These are phyloP conservation scores for Hippoglossus hippoglossus DNA, from an alignment of 2,797 vertebrate species.

Conservation along the genomic window DNA sequence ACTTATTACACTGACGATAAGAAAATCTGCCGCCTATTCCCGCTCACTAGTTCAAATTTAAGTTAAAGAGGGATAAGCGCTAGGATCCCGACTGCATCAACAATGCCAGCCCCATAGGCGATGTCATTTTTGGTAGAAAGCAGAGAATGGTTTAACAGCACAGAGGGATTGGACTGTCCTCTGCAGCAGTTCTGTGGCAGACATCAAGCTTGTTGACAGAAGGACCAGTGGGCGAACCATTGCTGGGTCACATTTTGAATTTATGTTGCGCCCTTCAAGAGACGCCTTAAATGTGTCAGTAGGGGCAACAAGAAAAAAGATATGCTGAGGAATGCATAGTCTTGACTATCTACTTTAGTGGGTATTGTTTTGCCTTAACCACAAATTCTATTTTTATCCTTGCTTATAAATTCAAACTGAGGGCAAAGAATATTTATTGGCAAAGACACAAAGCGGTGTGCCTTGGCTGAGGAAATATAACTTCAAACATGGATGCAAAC, in stretches of 20 bases:
- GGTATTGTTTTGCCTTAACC: neutral
- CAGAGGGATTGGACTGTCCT: constrained; percentile 67
- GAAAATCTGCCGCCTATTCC: constrained; percentile 58
- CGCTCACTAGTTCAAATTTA: constrained; percentile 41
- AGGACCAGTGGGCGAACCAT: constrained; percentile 25
- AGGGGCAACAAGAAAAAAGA: constrained; percentile 7
- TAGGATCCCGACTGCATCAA: constrained; percentile 71
- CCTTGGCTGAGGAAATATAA: constrained; percentile 32
- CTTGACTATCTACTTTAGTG: constrained; percentile 12
- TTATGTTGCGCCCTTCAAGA: too few relatives aligned
- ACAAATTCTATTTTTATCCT: neutral
- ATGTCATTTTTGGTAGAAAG: constrained; percentile 68
- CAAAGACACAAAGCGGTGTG: neutral
- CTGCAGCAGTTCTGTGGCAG: constrained; percentile 34
- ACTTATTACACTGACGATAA: constrained; percentile 19
- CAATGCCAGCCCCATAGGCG: constrained; percentile 72
- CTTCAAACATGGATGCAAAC: constrained; percentile 40
- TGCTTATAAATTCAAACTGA: constrained; percentile 9
- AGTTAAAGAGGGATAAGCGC: constrained; percentile 71
- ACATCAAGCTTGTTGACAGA: constrained; percentile 41
- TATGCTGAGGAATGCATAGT: constrained; percentile 9
- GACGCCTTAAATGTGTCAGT: too few relatives aligned
- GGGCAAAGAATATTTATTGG: too few relatives aligned
- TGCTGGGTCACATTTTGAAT: constrained; percentile 26
- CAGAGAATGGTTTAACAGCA: constrained; percentile 66